These are phyloP conservation scores for Kryptolebias ocellatus DNA, from an alignment of 2,797 vertebrate species.

Conservation along the genomic window DNA sequence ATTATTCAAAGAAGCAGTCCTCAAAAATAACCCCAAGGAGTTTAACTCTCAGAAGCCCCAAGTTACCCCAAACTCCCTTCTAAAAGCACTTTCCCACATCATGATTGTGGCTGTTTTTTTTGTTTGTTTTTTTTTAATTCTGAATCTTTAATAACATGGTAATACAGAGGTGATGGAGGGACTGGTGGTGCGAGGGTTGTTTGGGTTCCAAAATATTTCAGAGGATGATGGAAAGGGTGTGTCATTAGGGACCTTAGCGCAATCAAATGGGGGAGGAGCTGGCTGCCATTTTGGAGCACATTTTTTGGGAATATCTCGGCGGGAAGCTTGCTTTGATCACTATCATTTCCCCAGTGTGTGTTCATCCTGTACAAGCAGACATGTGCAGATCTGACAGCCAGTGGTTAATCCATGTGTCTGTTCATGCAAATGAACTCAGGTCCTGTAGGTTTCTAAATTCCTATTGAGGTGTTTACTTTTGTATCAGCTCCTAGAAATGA, in stretches of 20 bases:
- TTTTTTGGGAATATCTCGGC: slow-evolving; percentile 46
- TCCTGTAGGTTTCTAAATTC: slow-evolving; percentile 34
- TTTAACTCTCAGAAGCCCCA: slow-evolving; percentile 26
- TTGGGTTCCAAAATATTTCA: slow-evolving; percentile 22
- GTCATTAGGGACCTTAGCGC: slow-evolving; percentile 34
- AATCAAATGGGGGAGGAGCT: slow-evolving; percentile 47
- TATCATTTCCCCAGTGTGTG: slow-evolving; percentile 53
- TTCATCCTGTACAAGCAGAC: slow-evolving; percentile 7
- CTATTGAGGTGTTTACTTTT: slow-evolving; percentile 37
- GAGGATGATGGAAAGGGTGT: slow-evolving; percentile 32
- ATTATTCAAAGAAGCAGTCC: slow-evolving; percentile 50
- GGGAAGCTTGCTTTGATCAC: slow-evolving; percentile 61
- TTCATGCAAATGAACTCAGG: slow-evolving; percentile 41
- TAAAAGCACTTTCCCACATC: neutral
- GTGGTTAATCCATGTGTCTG: slow-evolving; percentile 38
- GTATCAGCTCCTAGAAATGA: slow-evolving; percentile 12
- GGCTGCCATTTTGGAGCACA: slow-evolving; percentile 40
- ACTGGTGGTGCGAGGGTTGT: neutral
- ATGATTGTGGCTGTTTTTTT: slow-evolving; percentile 20
- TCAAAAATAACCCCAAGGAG: slow-evolving; percentile 36
- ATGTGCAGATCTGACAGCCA: slow-evolving; percentile 39
- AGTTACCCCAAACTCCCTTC: slow-evolving; percentile 5
- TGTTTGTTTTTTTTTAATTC: neutral
- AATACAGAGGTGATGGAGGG: slow-evolving; percentile 1
- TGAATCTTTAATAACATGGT: slow-evolving; percentile 50